These are phyloP conservation scores for Scaptodrosophila latifasciaeformis DNA, from an alignment of 2,888 invertebrate genomes.

Conservation along the genomic window DNA sequence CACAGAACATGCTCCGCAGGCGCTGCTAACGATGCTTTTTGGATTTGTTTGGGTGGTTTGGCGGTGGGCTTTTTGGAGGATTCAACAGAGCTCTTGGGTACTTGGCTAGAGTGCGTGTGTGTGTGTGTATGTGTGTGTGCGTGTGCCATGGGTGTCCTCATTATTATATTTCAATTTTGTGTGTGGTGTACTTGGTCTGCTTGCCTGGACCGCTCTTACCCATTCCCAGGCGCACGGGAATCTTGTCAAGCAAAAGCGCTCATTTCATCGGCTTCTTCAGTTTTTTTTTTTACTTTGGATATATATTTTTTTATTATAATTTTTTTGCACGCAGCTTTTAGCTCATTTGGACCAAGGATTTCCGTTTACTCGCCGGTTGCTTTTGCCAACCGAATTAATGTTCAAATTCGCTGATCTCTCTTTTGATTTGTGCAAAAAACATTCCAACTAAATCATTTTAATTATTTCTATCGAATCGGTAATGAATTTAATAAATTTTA, in stretches of 20 bases:
- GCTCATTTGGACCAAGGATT: constrained; percentile 34
- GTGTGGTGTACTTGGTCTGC: not conserved
- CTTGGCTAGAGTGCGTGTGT: too few species aligned
- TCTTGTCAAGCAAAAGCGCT: too few species aligned
- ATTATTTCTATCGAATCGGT: too few species aligned
- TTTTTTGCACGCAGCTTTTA: constrained; percentile 44
- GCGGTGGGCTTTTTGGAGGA: too few species aligned
- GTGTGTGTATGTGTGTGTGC: constrained; percentile 15
- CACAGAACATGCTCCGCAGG: too few species aligned
- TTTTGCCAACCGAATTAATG: constrained; percentile 39
- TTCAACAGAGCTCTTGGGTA: too few species aligned
- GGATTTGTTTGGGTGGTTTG: too few species aligned
- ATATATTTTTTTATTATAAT: constrained; percentile 21
- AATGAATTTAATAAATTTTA: too few species aligned
- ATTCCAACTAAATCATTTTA: too few species aligned
- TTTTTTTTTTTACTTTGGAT: constrained; percentile 7
- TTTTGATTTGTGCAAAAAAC: constrained; percentile 43
- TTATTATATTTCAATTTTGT: constrained; percentile 56
- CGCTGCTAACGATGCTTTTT: constrained; percentile 42
- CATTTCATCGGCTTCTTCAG: constrained; percentile 25
- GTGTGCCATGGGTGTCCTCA: constrained; percentile 48
- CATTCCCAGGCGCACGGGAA: too few species aligned
- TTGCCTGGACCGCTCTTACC: too few species aligned
- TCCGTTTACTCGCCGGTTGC: not conserved
- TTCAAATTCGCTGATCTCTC: constrained; percentile 61